Percentiles rank a stretch among this genome's conserved stretches.
These are phyloP conservation scores for Steromphala cineraria DNA, from an alignment of 2,888 invertebrate species.

Conservation along the genomic window DNA sequence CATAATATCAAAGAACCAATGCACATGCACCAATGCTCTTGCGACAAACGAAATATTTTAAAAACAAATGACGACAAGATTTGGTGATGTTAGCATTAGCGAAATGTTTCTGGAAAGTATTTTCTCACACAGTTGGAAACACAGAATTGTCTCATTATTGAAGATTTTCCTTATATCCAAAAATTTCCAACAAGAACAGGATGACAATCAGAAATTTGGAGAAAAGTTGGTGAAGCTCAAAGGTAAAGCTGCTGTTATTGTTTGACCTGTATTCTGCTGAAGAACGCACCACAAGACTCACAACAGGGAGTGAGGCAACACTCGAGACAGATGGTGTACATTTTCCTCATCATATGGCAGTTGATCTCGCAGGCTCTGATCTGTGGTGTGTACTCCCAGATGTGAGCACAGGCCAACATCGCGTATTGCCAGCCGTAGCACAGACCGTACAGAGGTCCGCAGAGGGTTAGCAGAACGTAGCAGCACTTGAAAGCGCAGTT, in stretches of 20 bases:
- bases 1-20: too few species aligned
- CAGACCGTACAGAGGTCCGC: slow-evolving; percentile 83
- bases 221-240: not conserved
- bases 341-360: slow-evolving; percentile 54
- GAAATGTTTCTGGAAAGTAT: too few species aligned
- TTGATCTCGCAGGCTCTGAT: slow-evolving; percentile 82
- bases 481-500: slow-evolving; percentile 82
- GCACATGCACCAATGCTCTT: too few species aligned
- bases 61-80: too few species aligned
- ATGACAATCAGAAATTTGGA: too few species aligned
- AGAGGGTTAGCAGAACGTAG: slow-evolving; percentile 82
- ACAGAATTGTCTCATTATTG: too few species aligned
- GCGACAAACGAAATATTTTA: too few species aligned
- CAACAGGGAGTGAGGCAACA: slow-evolving; percentile 79
- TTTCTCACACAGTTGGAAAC: too few species aligned
- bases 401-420: slow-evolving; percentile 80
- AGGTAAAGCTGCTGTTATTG: not conserved
- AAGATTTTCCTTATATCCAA: too few species aligned
- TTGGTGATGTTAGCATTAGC: too few species aligned
- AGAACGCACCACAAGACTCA: slow-evolving; percentile 75
- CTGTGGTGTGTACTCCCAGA: slow-evolving; percentile 85
- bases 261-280: slow-evolving; percentile 61
- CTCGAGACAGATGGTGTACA: slow-evolving; percentile 78
- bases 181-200: too few species aligned
- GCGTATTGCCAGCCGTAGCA: slow-evolving; percentile 76